phyloP scores from a whole-genome alignment of 2,888 invertebrate species.

The Agrilus mali region DNA sequence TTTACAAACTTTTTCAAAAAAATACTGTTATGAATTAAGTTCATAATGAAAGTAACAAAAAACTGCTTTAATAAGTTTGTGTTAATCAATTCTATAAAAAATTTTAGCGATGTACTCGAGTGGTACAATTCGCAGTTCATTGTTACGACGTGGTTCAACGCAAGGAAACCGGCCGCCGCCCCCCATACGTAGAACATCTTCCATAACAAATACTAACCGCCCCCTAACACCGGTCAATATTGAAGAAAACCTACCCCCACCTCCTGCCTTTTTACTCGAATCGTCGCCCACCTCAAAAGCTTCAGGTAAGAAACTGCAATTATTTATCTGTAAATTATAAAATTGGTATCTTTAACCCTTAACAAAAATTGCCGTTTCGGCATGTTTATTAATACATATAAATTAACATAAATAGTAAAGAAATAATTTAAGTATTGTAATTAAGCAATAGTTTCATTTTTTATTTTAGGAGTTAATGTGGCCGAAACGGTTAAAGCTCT shows the following conservation, averaged over 20 bases:
- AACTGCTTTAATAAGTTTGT: not conserved
- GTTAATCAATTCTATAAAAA: not conserved
- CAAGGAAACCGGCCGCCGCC: slow-evolving; percentile 63
- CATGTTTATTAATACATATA: slow-evolving; percentile 1
- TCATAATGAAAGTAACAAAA: not conserved
- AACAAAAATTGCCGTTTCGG: not conserved
- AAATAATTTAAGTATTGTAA: no score
- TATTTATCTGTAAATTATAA: not conserved
- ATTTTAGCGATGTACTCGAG: slow-evolving; percentile 23
- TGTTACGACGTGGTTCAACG: slow-evolving; percentile 46
- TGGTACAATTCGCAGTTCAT: slow-evolving; percentile 30
- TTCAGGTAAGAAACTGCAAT: no score
- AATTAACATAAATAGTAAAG: not conserved
- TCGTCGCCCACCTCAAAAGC: slow-evolving; percentile 15
- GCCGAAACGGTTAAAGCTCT: slow-evolving; percentile 79
- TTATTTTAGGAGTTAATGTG: slow-evolving; percentile 45
- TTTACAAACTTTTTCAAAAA: not conserved
- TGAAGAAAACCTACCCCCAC: slow-evolving; percentile 53
- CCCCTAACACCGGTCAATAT: slow-evolving; percentile 31
- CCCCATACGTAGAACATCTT: slow-evolving; percentile 70
- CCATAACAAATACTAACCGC: slow-evolving; percentile 37
- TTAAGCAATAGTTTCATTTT: no score
- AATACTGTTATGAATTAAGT: no score
- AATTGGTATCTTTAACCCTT: no score
- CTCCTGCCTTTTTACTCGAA: slow-evolving; percentile 65